A percentile compares a stretch with the other conserved stretches of the same genome.
Evolutionary conservation across 2,888 invertebrate species (phyloP).

Genomic region (Acanthopleura granulata): DNA sequence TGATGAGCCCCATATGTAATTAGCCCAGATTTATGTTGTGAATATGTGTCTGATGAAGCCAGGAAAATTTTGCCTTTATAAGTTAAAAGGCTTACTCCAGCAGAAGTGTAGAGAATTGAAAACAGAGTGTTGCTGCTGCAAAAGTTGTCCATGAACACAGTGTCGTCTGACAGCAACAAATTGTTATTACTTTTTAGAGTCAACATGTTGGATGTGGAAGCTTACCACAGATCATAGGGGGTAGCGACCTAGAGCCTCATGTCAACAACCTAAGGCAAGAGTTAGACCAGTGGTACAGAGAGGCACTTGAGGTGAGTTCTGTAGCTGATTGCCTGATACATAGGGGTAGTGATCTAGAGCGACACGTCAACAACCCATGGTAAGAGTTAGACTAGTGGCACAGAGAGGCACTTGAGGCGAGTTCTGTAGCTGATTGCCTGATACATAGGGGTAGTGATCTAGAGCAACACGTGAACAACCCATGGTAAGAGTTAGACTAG

Average conservation of each 20-base stretch:
- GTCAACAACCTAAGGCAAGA: background rate
- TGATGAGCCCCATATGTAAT: too few relatives aligned
- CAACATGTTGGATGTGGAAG: conserved; percentile 40
- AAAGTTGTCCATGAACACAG: too few relatives aligned
- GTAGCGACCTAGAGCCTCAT: conserved; percentile 39
- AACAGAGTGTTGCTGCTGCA: too few relatives aligned
- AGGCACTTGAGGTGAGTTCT: background rate
- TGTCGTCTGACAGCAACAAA: too few relatives aligned
- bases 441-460: background rate
- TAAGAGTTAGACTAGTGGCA: conserved; percentile 54
- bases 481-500: too few relatives aligned
- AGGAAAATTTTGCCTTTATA: too few relatives aligned
- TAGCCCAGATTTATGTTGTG: too few relatives aligned
- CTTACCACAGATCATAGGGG: conserved; percentile 57
- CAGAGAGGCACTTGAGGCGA: conserved; percentile 41
- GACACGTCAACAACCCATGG: conserved; percentile 38
- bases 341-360: conserved; percentile 31
- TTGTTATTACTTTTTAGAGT: conserved; percentile 33
- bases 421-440: background rate
- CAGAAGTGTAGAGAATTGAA: too few relatives aligned
- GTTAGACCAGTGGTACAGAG: background rate
- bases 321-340: too few relatives aligned
- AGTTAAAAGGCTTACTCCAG: too few relatives aligned
- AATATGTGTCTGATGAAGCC: too few relatives aligned
- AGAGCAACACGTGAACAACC: too few relatives aligned